These are phyloP conservation scores for Drosophila carrolli DNA, from an alignment of 1,140 invertebrate genomes.

Conservation along the genomic window DNA sequence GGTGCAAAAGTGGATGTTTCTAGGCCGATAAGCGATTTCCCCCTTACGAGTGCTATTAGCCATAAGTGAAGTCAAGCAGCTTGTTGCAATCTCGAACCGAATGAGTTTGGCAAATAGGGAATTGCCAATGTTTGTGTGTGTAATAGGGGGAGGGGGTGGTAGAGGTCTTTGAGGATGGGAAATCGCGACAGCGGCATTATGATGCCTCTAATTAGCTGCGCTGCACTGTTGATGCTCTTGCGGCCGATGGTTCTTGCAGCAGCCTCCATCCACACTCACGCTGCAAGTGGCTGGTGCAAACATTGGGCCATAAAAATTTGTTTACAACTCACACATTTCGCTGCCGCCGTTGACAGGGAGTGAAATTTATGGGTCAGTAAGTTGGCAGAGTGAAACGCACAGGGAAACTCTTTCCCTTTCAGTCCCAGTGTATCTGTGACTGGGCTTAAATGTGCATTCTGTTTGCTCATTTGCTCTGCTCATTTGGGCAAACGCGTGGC, in stretches of 20 bases:
- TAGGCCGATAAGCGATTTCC: background rate
- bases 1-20: constrained; percentile 46
- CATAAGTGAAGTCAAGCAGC: constrained; percentile 63
- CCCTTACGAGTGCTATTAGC: constrained; percentile 57
- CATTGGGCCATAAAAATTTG: constrained; percentile 73
- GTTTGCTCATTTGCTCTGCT: constrained; percentile 71
- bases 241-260: constrained; percentile 17
- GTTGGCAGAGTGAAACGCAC: constrained; percentile 53
- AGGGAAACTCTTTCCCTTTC: constrained; percentile 28
- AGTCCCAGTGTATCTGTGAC: background rate
- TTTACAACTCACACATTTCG: constrained; percentile 66
- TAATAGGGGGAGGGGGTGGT: background rate
- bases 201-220: constrained; percentile 76
- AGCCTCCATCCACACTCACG: background rate
- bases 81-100: constrained; percentile 73
- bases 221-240: constrained; percentile 27
- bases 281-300: constrained; percentile 38
- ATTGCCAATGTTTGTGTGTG: constrained; percentile 64
- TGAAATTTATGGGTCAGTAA: constrained; percentile 79
- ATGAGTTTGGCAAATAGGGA: constrained; percentile 79
- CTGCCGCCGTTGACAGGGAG: constrained; percentile 45
- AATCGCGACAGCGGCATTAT: constrained; percentile 49
- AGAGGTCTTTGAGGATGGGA: background rate
- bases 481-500: constrained; percentile 71
- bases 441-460: constrained; percentile 52